A percentile compares a stretch with the other conserved stretches of the same genome.
Evolutionary conservation across 2,797 vertebrate species (phyloP).

Genomic region (Orestias chungarensis): DNA sequence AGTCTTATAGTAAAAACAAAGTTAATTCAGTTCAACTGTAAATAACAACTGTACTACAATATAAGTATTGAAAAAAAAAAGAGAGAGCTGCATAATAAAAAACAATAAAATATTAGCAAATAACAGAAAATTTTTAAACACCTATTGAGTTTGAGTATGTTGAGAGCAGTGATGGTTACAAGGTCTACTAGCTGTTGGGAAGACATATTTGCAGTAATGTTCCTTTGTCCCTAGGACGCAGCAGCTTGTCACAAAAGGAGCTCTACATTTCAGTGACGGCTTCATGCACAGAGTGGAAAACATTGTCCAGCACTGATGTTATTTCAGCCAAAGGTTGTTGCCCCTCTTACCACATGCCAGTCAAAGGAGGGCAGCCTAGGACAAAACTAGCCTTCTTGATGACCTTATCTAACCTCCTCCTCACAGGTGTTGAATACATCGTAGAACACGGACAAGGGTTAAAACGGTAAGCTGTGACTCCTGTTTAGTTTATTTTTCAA

Average conservation of each 20-base stretch:
- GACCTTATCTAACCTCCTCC: not conserved
- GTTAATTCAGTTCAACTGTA: constrained; percentile 39
- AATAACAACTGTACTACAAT: constrained; percentile 21
- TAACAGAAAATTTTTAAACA: not conserved
- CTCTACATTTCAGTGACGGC: no score
- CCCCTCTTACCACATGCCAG: not conserved
- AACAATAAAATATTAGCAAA: no score
- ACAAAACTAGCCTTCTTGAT: not conserved
- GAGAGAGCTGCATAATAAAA: no score
- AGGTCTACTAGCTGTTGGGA: not conserved
- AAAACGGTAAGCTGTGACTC: no score
- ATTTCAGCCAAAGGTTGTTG: not conserved
- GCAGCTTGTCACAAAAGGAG: not conserved
- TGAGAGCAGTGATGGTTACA: not conserved
- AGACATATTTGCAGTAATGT: no score
- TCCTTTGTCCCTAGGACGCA: not conserved
- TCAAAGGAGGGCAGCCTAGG: not conserved
- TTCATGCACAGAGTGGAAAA: not conserved
- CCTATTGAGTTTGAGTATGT: not conserved
- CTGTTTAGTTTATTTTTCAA: not conserved
- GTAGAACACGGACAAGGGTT: no score
- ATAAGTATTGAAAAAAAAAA: not conserved
- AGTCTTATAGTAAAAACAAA: constrained; percentile 46
- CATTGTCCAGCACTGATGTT: not conserved
- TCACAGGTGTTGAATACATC: not conserved